These are phyloP conservation scores for Schizopygopsis pylzovi DNA, from an alignment of 2,797 vertebrate genomes.

Conservation along the genomic window DNA sequence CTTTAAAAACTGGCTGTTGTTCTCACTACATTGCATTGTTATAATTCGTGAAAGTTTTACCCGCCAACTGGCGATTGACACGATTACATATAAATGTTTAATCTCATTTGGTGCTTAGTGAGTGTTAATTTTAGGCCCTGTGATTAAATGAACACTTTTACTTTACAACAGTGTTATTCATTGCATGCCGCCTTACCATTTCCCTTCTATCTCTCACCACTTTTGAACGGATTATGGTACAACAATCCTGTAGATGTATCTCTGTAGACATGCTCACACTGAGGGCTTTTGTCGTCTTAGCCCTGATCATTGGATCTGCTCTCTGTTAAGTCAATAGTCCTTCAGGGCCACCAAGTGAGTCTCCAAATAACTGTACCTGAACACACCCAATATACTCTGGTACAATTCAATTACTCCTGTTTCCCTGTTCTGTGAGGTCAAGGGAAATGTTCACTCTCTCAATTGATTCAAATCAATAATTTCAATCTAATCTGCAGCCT, in stretches of 20 bases:
- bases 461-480: constrained; percentile 76
- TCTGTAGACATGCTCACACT: constrained; percentile 1
- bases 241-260: background rate
- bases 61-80: background rate
- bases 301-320: constrained; percentile 54
- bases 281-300: constrained; percentile 25
- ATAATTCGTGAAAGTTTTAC: background rate
- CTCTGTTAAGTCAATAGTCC: constrained; percentile 59
- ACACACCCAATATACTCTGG: constrained; percentile 54
- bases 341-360: constrained; percentile 60
- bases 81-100: background rate
- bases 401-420: constrained; percentile 65
- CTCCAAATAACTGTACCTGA: constrained; percentile 56
- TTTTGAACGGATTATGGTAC: constrained; percentile 9
- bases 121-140: background rate
- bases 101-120: background rate
- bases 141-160: background rate
- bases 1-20: background rate
- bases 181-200: background rate
- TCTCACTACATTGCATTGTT: background rate
- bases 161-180: background rate
- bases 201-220: background rate
- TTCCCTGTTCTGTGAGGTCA: constrained; percentile 63
- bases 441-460: constrained; percentile 59
- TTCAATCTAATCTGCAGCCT: constrained; percentile 70